A percentile compares a stretch with the other conserved stretches of the same genome.
phyloP scores from a whole-genome alignment of 92 coral and sea anemone species.

The Phenganax marumi region DNA sequence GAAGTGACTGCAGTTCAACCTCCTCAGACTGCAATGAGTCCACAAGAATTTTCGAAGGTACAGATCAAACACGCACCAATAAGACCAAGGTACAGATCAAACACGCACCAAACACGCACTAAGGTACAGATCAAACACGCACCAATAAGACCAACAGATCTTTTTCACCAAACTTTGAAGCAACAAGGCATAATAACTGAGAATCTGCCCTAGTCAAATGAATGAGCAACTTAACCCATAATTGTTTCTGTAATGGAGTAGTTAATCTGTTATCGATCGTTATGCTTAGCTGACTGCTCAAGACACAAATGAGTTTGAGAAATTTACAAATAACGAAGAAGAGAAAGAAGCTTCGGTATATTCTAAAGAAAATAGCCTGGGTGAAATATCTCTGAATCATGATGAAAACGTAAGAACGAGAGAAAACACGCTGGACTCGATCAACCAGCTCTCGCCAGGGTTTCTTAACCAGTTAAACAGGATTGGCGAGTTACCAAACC shows the following conservation, averaged over 20 bases:
- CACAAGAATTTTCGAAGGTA: slow-evolving; percentile 68
- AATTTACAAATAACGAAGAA: neutral
- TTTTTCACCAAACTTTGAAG: neutral
- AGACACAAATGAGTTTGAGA: neutral
- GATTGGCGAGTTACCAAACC: slow-evolving; percentile 78
- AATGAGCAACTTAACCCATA: neutral
- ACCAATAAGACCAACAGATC: no score
- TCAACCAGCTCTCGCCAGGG: slow-evolving; percentile 75
- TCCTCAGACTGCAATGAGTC: slow-evolving; percentile 80
- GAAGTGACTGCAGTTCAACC: slow-evolving; percentile 60
- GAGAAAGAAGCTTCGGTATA: neutral
- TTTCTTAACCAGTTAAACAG: slow-evolving; percentile 80
- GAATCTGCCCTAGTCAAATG: neutral
- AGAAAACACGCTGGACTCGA: slow-evolving; percentile 30
- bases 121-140: no score
- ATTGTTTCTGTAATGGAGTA: no score
- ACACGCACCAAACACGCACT: no score
- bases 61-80: no score
- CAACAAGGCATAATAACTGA: neutral
- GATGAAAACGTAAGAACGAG: slow-evolving; percentile 26
- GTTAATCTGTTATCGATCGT: no score
- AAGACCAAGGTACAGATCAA: no score
- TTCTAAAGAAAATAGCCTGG: slow-evolving; percentile 32
- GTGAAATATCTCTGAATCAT: slow-evolving; percentile 7
- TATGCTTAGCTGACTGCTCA: neutral